These are phyloP conservation scores for Eulacestoma nigropectus DNA, from an alignment of 2,113 vertebrate genomes.

Conservation along the genomic window DNA sequence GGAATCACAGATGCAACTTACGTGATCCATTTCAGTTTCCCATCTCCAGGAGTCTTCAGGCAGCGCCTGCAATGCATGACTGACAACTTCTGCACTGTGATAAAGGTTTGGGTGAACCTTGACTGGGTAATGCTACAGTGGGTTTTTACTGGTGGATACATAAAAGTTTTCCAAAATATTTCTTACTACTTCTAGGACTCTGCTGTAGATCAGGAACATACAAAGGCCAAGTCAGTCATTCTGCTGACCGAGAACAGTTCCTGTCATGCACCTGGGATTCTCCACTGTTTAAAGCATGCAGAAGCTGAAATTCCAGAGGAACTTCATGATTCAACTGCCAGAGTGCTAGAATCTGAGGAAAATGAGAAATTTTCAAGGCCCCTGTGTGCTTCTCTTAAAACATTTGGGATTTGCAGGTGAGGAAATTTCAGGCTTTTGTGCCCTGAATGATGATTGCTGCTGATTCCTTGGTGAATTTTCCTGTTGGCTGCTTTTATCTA, in stretches of 20 bases:
- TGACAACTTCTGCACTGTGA: constrained; percentile 74
- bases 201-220: neutral
- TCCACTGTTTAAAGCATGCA: constrained; percentile 76
- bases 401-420: constrained; percentile 88
- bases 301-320: constrained; percentile 75
- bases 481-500: neutral
- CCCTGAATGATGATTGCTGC: neutral
- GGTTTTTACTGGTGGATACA: neutral
- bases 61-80: constrained; percentile 80
- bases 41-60: constrained; percentile 80
- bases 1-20: constrained; percentile 84
- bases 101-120: constrained; percentile 67
- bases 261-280: constrained; percentile 57
- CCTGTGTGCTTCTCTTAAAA: constrained; percentile 83
- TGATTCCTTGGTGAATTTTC: neutral
- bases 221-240: constrained; percentile 75
- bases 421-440: neutral
- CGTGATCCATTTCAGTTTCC: constrained; percentile 87
- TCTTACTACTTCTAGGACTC: neutral
- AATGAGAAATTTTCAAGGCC: constrained; percentile 68
- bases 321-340: constrained; percentile 71
- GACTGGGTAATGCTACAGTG: neutral
- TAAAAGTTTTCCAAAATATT: neutral
- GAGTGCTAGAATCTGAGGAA: constrained; percentile 71
- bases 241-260: constrained; percentile 80